Percentiles rank a stretch among this genome's conserved stretches.
Evolutionary conservation across 1,140 invertebrate species (phyloP).

Genomic region (Tetramorium simillimum): DNA sequence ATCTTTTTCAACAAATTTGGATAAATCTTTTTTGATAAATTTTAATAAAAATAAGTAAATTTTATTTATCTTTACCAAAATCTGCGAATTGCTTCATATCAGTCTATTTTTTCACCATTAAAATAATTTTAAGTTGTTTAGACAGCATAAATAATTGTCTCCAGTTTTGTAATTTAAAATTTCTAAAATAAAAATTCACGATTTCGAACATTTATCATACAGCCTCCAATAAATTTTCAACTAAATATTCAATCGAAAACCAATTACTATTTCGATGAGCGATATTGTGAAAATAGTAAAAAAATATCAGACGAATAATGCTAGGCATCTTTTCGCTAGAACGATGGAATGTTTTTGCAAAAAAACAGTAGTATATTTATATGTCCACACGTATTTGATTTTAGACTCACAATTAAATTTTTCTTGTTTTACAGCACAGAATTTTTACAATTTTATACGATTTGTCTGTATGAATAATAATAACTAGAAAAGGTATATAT

Average conservation of each 20-base stretch:
- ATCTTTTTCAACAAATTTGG: neutral
- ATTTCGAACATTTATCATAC: too few species aligned
- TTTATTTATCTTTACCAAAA: neutral
- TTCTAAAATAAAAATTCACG: neutral
- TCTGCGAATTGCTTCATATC: neutral
- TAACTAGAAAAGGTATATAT: too few species aligned
- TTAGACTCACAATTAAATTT: neutral
- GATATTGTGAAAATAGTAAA: neutral
- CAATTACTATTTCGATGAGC: constrained; percentile 8
- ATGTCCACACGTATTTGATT: neutral
- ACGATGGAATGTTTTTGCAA: neutral
- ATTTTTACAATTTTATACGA: neutral
- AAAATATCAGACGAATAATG: neutral
- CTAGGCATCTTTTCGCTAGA: neutral
- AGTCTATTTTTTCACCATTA: neutral
- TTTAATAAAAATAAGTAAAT: neutral
- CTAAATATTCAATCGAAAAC: neutral
- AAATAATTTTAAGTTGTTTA: neutral
- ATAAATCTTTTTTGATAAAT: neutral
- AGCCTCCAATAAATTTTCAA: constrained; percentile 4
- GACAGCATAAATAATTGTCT: neutral
- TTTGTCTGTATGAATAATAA: neutral
- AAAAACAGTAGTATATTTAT: neutral
- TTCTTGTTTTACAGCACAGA: neutral
- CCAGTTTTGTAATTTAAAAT: neutral